phyloP scores from a whole-genome alignment of 1,140 invertebrate genomes.

The Drosophila leontia region DNA sequence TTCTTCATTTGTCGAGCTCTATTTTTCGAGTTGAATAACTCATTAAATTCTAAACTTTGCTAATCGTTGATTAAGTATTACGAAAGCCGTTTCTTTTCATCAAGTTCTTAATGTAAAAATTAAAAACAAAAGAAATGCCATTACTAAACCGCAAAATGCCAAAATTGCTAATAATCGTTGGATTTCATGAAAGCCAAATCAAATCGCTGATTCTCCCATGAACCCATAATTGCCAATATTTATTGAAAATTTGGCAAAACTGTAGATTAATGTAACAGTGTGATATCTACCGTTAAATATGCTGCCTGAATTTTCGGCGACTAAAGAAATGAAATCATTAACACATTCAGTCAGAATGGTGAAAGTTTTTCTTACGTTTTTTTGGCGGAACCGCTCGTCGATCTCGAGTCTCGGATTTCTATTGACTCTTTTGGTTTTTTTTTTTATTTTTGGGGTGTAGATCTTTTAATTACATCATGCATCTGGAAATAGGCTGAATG shows the following conservation, averaged over 20 bases:
- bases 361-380: constrained; percentile 64
- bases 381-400: constrained; percentile 31
- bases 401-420: constrained; percentile 38
- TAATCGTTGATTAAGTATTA: constrained; percentile 1
- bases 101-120: not conserved
- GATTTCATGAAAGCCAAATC: constrained; percentile 1
- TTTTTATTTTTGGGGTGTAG: constrained; percentile 26
- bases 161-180: constrained; percentile 7
- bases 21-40: not conserved
- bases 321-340: constrained; percentile 68
- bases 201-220: constrained; percentile 12
- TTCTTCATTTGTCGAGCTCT: too few species aligned
- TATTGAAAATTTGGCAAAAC: constrained; percentile 36
- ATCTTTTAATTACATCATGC: constrained; percentile 62
- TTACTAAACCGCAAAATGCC: not conserved
- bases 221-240: constrained; percentile 13
- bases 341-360: constrained; percentile 78
- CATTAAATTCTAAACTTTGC: not conserved
- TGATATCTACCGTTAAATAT: constrained; percentile 27
- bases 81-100: constrained; percentile 1
- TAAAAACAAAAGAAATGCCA: constrained; percentile 3
- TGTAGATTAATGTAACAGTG: constrained; percentile 41
- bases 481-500: constrained; percentile 38
- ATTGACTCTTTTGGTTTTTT: constrained; percentile 39
- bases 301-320: constrained; percentile 34